Evolutionary conservation across 2,797 vertebrate species (phyloP), one percentile per base, ranked within the genome.

Genomic region (Stomatorhinus walkeri): DNA sequence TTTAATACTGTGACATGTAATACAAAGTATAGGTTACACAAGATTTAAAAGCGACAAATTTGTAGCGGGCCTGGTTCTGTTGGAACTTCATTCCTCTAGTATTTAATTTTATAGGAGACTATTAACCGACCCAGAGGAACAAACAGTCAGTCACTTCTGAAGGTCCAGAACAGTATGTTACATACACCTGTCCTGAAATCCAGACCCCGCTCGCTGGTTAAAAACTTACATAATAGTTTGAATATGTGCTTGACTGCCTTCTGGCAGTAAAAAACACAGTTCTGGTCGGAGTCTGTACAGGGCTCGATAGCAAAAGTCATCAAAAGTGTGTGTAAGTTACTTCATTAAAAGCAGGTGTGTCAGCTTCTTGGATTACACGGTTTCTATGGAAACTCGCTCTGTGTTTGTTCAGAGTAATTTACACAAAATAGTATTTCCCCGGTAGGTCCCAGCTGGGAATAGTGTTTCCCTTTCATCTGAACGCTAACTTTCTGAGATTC

Each of bases 271-370:
- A 40, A 76, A 76, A 72, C 14, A 40, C 32, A 36, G 72, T 36
- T 9, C 32, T 76, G 40, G 32, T 14, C 36, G 16, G 61, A 68
- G 61, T 12, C 6, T 81, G 76, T 81, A 48, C 36, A 22, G 48
- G 83, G 54, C 49, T 36, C 6, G 14, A 56, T 54, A 86, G 51
- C 12, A 51, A 16, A 22, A 84, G 79, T 84, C 79, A 48, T 40
- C 19, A 84, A 84, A 49, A 83, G 14, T 83, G 84, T 52, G 83
- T 85, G 84, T 52, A 85, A 52, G 28, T n/a, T 76, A 52, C 68
- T 88, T 88, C 48, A 79, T 76, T 79, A 52, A 24, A 88, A 88
- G 28, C 87, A 88, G 64, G 68, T 88, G 86, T 43, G 87, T 14
- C 64, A 46, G 12, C 87, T 76, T 79, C 64, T 88, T 79, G 87